Conservation (phyloP, 2,888 invertebrate species). For the Drosophila cognata region DNA sequence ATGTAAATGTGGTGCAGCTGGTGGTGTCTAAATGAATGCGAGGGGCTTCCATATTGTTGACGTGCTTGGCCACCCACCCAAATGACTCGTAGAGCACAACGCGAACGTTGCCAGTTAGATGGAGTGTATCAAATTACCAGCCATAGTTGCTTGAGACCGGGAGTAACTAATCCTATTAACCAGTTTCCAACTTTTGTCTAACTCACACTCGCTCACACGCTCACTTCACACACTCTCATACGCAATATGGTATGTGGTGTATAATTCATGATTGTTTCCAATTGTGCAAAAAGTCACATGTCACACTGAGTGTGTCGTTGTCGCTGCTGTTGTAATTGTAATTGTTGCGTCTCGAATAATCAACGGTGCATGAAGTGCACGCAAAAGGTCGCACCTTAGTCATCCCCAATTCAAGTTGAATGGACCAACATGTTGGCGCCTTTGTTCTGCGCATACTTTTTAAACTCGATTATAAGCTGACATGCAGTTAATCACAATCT, state of each 20-base stretch:
- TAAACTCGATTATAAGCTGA: constrained; percentile 38
- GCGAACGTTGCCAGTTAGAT: constrained; percentile 63
- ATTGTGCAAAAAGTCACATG: constrained; percentile 55
- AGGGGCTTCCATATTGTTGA: constrained; percentile 65
- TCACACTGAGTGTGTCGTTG: constrained; percentile 23
- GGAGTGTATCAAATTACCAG: constrained; percentile 70
- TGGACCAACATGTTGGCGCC: constrained; percentile 18
- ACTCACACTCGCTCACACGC: background rate
- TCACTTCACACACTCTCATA: constrained; percentile 19
- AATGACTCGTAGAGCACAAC: constrained; percentile 66
- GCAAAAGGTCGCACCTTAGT: constrained; percentile 50
- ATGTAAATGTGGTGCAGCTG: constrained; percentile 4
- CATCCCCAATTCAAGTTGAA: constrained; percentile 44
- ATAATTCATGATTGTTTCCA: constrained; percentile 34
- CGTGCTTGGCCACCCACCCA: constrained; percentile 68
- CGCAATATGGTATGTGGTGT: constrained; percentile 20
- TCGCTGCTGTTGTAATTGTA: constrained; percentile 30
- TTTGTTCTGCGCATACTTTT: constrained; percentile 37
- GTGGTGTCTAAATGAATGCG: constrained; percentile 31
- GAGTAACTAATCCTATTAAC: constrained; percentile 55
- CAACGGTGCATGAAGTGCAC: constrained; percentile 33
- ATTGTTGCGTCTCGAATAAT: constrained; percentile 19
- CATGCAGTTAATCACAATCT: constrained; percentile 32
- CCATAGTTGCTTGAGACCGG: constrained; percentile 7
- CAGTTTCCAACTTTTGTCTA: constrained; percentile 20